Evolutionary conservation across 1,140 invertebrate species (phyloP), one percentile per base, ranked within the genome.

Genomic region (Eumaeus atala): DNA sequence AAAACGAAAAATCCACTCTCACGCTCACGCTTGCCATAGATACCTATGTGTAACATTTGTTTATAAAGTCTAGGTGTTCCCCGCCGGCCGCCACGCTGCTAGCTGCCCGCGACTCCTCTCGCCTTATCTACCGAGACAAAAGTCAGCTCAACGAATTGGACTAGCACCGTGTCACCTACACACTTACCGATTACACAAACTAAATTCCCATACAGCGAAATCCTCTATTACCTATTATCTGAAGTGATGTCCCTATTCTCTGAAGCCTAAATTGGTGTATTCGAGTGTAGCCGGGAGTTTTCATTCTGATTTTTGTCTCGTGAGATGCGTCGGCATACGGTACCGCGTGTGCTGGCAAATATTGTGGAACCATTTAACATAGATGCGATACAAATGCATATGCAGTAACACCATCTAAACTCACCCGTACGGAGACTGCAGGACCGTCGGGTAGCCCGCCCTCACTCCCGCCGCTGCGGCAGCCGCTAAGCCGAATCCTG

Each of bases 361-460:
- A 77, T 77, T 81, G 80, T 77, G 74, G 72, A 81, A 75, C 77
- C 77, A 84, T 81, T 75, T 70, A 84, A 87, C 81, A 84, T 84
- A 71, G 67, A 84, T 72, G 72, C 70, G 62, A 66, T 67, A 84
- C 64, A 78, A 58, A 76, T 70, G 64, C 63, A 62, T 54, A 59
- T 54, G 61, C 55, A 40, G 51, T 38, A 48, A 21, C 33, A 9
- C 42, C 56, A 47, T 34, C 34, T 12, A 37, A 69, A 92, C 92
- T 93, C 83, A 94, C 92, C 92, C 92, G 74, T 93, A 93, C 71
- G 92, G 92, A 54, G 92, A 88, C 16, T 91, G 92, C 65, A 94
- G 77, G 36, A 93, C 90, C 35, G 93, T 88, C 17, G 90, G 92
- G 70, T 93, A 93, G 51, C 92, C 92, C 57, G 92, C 87, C 54